Evolutionary conservation across 2,888 invertebrate species (phyloP), one percentile per base, ranked within the genome.

Genomic region (Frankliniella fusca): DNA sequence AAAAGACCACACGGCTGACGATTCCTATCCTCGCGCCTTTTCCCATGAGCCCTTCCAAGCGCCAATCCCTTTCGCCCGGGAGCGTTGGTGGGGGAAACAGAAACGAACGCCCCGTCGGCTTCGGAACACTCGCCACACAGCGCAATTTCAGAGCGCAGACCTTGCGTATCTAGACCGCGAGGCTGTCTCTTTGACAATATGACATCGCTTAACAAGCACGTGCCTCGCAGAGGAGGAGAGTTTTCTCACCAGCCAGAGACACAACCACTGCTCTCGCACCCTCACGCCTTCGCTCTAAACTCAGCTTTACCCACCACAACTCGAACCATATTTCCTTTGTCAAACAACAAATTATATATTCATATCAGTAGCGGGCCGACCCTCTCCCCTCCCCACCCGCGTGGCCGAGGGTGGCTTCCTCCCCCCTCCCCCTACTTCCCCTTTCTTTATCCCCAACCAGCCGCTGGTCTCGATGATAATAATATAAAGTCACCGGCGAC

Each of bases 301-400:
- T 12, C 27, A 76, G 70, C 70, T 23, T 76, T 76, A 76, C 70
- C 70, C 70, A 11, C 70, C 70, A 76, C 70, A 76, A 76, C 27
- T 76, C 70, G 27, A 76, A 76, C 70, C 70, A 76, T 76, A 76
- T 76, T 76, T 76, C 70, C 70, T 76, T 76, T 76, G 70, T 76
- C 70, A 76, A 23, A 76, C 27, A 76, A 76, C 70, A 76, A 76
- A 76, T 76, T 76, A 76, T 76, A 76, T 76, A 76, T 76, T 76
- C 70, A 76, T 76, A 76, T 23, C 70, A 76, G 23, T 27, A 27
- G 70, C 12, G 8, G 70, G 54, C 54, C 38, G 38, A 38, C 5
- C 5, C 38, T 5, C 61, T 61, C 15, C 61, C 20, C 61, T 61
- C 61, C 61, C 61, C 61, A 54, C 2, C 54, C 54, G 20, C 65